phyloP scores from a whole-genome alignment of 2,113 vertebrate species.

The Centropus unirufus region DNA sequence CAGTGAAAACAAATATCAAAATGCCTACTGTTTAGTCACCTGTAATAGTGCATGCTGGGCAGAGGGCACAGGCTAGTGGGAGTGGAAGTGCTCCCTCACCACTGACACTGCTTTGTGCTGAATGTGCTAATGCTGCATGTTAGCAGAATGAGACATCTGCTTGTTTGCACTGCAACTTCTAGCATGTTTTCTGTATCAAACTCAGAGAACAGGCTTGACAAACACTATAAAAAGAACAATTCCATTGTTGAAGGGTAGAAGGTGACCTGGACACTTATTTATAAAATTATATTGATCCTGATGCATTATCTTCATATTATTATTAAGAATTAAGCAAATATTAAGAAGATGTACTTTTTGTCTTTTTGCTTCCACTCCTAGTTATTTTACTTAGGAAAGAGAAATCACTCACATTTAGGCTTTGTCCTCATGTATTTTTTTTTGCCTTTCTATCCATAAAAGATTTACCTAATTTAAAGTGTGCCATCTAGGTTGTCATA shows the following conservation, averaged over 20 bases:
- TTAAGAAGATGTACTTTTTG: background rate
- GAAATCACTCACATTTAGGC: background rate
- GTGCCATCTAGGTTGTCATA: background rate
- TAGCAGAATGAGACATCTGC: background rate
- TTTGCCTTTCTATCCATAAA: background rate
- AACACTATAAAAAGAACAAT: background rate
- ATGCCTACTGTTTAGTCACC: background rate
- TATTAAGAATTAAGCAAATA: background rate
- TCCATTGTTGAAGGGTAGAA: background rate
- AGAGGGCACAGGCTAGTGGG: background rate
- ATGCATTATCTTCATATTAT: background rate
- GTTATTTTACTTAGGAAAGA: background rate
- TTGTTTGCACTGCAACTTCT: background rate
- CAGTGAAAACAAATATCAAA: background rate
- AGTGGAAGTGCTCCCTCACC: background rate
- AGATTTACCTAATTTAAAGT: background rate
- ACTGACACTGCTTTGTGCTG: background rate
- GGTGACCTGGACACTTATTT: background rate
- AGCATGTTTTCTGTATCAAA: background rate
- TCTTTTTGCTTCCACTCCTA: background rate
- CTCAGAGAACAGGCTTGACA: background rate
- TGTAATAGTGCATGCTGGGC: background rate
- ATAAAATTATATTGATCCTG: background rate
- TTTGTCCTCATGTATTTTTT: background rate
- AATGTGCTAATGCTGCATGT: background rate